Evolutionary conservation across 2,797 vertebrate genomes (phyloP), one percentile per base, ranked within the genome.

Genomic region (Scolopax bukidnonensis): DNA sequence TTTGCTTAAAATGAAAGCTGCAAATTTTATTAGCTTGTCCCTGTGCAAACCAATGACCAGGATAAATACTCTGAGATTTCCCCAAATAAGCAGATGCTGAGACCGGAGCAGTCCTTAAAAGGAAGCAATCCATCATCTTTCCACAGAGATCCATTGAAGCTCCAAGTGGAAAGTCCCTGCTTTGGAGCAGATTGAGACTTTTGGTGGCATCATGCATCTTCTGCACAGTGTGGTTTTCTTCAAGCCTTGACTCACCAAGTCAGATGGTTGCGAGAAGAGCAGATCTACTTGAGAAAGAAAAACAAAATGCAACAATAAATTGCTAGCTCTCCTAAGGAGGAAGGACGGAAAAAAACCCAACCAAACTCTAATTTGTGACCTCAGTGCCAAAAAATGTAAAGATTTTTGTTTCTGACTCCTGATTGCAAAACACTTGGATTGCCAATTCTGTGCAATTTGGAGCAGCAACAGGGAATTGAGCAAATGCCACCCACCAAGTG

Each of bases 401-500:
- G 77, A 77, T 21, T 87, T 94, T 92, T 74, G 47, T 80, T 97
- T 32, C 70, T 25, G 32, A 65, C 54, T 93, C 23, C 28, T 90
- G 81, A 80, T 80, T 93, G 78, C 53, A 56, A 88, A 94, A 84
- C n/a, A 25, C 15, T 79, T 73, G 43, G 10, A 8, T 87, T 95
- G 83, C 85, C 48, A 77, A 8, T 45, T 82, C 77, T 3, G 3
- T 87, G 84, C 40, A 67, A 28, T 19, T 70, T 0, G 1, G 63
- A 90, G 51, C 59, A 56, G 86, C 74, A 48, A 67, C 0, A 48
- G 48, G 11, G 81, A 71, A 81, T 85, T 45, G 38, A 90, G 87
- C 25, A 87, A 96, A 96, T 96, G 87, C 95, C 95, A 97, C 96
- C 95, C 93, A 97, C 92, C 75, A 71, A 96, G 94, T 32, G 48